Evolutionary conservation across 2,888 invertebrate genomes (phyloP), one percentile per base, ranked within the genome.

Genomic region (Drymonia ruficornis): DNA sequence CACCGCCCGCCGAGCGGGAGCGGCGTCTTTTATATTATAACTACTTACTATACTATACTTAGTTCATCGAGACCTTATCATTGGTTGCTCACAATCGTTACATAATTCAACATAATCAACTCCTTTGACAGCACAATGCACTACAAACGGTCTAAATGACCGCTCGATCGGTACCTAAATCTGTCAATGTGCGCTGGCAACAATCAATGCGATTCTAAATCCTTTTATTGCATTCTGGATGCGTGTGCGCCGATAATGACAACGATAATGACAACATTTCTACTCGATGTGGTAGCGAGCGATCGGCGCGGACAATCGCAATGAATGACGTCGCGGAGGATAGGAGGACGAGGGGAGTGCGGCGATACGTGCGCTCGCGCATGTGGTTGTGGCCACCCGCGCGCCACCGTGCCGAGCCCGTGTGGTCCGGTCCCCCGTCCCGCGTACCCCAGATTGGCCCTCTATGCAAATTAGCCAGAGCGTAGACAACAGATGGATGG

Each of bases 401-500:
- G 89, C 86, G 88, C 83, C 80, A 73, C 90, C 87, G 88, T 87
- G 86, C 89, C 84, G 86, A 84, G 91, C 89, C 91, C 88, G 89
- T 93, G 93, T 93, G 93, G 93, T 93, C 93, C 91, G 87, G 69
- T 31, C 69, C 77, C 69, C 72, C 76, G 66, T 74, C 64, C 72
- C 74, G 71, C 76, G 59, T 74, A 42, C 67, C 57, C 70, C 66
- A 72, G 72, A 68, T 71, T 75, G 75, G 82, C 85, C 89, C 90
- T 88, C 90, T 91, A 92, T 92, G 92, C 92, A 92, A 91, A 92
- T 92, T 92, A 91, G 91, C 89, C 88, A 78, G 71, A 80, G 86
- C 85, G 89, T 89, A 91, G 91, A 91, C 91, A 91, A 91, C 91
- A 91, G 91, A 91, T 91, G 91, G 92, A 92, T 90, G 87, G 90